Evolutionary conservation across 2,888 invertebrate species (phyloP).

Genomic region (Physocephala rufipes): DNA sequence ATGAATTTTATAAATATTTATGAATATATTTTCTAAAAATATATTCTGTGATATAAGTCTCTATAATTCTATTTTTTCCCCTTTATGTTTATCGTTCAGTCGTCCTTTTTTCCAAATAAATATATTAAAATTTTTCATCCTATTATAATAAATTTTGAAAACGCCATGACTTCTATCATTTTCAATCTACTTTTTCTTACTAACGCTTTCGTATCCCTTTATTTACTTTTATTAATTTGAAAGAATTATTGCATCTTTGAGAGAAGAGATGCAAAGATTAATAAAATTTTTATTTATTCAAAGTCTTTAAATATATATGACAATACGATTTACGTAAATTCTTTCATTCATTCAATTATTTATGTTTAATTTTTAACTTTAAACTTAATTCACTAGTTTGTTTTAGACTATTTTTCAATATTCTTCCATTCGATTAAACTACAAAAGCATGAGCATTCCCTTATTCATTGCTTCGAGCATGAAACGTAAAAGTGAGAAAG

Average conservation of each 20-base stretch:
- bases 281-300: too few relatives aligned
- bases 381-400: conserved; percentile 32
- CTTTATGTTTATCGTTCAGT: conserved; percentile 48
- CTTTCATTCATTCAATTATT: too few relatives aligned
- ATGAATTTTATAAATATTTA: not conserved
- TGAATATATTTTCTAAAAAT: conserved; percentile 31
- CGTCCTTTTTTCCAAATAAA: conserved; percentile 54
- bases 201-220: too few relatives aligned
- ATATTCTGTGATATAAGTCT: conserved; percentile 13
- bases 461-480: conserved; percentile 14
- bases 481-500: conserved; percentile 5
- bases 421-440: conserved; percentile 21
- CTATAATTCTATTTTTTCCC: too few relatives aligned
- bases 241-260: not conserved
- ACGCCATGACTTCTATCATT: not conserved
- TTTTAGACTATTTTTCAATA: conserved; percentile 30
- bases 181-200: too few relatives aligned
- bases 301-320: too few relatives aligned
- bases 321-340: too few relatives aligned
- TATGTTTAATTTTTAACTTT: conserved; percentile 1
- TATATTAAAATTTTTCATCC: conserved; percentile 20
- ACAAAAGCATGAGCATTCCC: not conserved
- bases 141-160: not conserved
- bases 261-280: too few relatives aligned
- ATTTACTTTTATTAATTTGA: too few relatives aligned